Evolutionary conservation across 1,140 invertebrate species (phyloP).

Genomic region (Bilobella aurantiaca): DNA sequence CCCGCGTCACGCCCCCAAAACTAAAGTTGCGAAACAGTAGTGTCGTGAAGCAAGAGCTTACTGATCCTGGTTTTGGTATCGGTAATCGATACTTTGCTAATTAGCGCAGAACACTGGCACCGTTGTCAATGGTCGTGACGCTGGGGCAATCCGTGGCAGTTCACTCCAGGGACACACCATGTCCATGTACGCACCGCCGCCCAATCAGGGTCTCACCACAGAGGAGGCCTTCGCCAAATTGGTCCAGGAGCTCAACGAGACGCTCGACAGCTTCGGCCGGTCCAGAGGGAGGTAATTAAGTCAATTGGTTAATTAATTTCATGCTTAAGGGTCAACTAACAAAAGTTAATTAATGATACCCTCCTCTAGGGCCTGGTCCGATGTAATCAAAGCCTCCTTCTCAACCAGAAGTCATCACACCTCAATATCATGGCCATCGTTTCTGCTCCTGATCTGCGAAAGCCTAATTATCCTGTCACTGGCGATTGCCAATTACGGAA

Average conservation of each 20-base stretch:
- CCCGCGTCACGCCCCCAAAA: too few relatives aligned
- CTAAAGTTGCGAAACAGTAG: too few relatives aligned
- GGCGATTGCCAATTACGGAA: constrained; percentile 22
- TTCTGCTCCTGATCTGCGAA: constrained; percentile 25
- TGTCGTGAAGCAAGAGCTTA: too few relatives aligned
- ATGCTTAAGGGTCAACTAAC: not conserved
- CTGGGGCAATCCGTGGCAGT: not conserved
- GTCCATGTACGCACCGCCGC: constrained; percentile 5
- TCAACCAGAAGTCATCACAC: constrained; percentile 26
- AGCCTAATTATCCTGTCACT: constrained; percentile 26
- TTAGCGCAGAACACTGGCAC: too few relatives aligned
- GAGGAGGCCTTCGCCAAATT: constrained; percentile 32
- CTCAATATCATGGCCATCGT: constrained; percentile 25
- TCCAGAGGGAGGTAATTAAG: constrained; percentile 21
- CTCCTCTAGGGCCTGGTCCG: not conserved
- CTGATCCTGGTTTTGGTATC: too few relatives aligned
- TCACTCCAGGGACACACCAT: not conserved
- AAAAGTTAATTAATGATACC: not conserved
- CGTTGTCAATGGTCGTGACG: not conserved
- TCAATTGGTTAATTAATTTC: not conserved
- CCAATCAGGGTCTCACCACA: constrained; percentile 21
- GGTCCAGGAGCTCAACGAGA: constrained; percentile 17
- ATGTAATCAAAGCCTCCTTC: constrained; percentile 11
- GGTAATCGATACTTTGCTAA: too few relatives aligned
- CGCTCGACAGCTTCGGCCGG: constrained; percentile 9